Percentiles rank a stretch among this genome's conserved stretches.
Conservation (phyloP, 2,888 invertebrate species). For the Pyrrhosoma nymphula region DNA sequence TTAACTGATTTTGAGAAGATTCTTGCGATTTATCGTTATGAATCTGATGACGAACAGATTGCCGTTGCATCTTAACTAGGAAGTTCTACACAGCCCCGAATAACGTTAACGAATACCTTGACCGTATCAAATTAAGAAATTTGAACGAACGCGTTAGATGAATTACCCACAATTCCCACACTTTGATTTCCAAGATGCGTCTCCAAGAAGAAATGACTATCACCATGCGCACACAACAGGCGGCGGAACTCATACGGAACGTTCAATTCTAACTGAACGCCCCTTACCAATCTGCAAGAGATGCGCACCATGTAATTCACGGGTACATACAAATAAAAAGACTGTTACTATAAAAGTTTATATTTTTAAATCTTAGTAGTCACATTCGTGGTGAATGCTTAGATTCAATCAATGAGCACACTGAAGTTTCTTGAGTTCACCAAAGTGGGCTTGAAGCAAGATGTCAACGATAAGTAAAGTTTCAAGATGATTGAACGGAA, state of each 20-base stretch:
- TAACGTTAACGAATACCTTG: neutral
- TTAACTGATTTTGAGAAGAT: neutral
- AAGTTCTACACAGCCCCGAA: neutral
- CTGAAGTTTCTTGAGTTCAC: constrained; percentile 54
- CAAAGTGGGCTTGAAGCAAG: constrained; percentile 56
- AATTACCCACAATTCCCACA: constrained; percentile 29
- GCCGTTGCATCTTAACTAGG: constrained; percentile 1
- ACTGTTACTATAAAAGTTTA: constrained; percentile 47
- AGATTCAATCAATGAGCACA: constrained; percentile 59
- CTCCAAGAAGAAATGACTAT: neutral
- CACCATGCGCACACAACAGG: neutral
- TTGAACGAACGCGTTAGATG: neutral
- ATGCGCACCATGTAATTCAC: neutral
- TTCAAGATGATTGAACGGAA: constrained; percentile 40
- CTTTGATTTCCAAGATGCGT: neutral
- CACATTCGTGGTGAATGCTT: constrained; percentile 46
- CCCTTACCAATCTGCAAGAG: too few relatives aligned
- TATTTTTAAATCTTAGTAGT: constrained; percentile 58
- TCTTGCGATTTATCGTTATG: constrained; percentile 1
- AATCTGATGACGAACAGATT: constrained; percentile 18
- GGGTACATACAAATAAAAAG: constrained; percentile 39
- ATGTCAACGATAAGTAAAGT: constrained; percentile 59
- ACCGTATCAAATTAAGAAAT: neutral
- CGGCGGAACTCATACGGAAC: neutral
- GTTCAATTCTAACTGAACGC: neutral